Conservation (phyloP, 2,888 invertebrate genomes). For the Blastobasis lacticolella region DNA sequence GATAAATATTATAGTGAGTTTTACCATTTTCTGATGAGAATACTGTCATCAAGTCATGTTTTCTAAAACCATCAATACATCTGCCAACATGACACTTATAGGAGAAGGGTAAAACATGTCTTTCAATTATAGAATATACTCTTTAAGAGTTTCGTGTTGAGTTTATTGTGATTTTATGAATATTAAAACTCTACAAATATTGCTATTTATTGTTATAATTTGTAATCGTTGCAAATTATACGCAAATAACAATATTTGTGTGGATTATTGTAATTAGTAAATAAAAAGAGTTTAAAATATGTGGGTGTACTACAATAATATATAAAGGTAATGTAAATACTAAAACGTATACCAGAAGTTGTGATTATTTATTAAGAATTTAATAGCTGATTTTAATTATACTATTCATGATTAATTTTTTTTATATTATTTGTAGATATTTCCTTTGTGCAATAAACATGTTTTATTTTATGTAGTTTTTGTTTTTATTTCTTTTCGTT, state of each 20-base stretch:
- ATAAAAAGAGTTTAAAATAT: too few species aligned
- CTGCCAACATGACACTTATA: too few species aligned
- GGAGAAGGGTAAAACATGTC: too few species aligned
- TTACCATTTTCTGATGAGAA: too few species aligned
- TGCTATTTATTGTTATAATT: too few species aligned
- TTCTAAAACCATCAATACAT: too few species aligned
- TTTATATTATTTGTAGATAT: conserved; percentile 24
- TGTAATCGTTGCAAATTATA: too few species aligned
- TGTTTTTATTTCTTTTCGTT: conserved; percentile 17
- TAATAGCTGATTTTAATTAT: conserved; percentile 38
- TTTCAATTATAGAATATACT: neutral
- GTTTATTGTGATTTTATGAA: conserved; percentile 14
- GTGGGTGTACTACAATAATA: conserved; percentile 6
- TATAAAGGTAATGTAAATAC: neutral
- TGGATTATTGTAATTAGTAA: too few species aligned
- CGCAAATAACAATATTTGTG: too few species aligned
- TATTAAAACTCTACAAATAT: neutral
- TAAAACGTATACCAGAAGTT: conserved; percentile 12
- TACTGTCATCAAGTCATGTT: too few species aligned
- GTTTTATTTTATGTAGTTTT: conserved; percentile 31
- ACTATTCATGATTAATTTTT: conserved; percentile 14
- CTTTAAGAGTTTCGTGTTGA: conserved; percentile 10
- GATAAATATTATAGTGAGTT: too few species aligned
- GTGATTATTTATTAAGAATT: conserved; percentile 19
- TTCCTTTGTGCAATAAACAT: conserved; percentile 23